A percentile compares a stretch with the other conserved stretches of the same genome.
Conservation (phyloP, 2,888 invertebrate species). For the Omphaloscelis lunosa region DNA sequence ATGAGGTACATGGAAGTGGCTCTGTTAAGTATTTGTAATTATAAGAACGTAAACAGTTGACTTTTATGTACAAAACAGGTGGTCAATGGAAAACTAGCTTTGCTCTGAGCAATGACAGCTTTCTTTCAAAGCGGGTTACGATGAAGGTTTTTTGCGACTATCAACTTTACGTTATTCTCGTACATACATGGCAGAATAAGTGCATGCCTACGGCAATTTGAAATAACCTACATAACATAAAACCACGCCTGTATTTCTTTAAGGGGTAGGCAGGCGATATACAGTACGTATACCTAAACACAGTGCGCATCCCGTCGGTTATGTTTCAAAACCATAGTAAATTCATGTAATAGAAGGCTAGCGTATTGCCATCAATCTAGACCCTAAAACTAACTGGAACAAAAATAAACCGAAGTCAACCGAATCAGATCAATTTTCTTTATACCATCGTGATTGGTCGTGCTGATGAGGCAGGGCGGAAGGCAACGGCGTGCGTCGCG, state of each 20-base stretch:
- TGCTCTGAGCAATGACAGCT: slow-evolving; percentile 4
- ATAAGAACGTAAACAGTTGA: slow-evolving; percentile 16
- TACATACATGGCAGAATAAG: background rate
- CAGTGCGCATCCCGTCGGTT: background rate
- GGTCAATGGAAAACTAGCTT: slow-evolving; percentile 6
- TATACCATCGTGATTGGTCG: background rate
- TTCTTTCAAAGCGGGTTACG: slow-evolving; percentile 11
- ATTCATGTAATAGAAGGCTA: background rate
- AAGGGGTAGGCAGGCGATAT: background rate
- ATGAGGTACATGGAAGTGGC: slow-evolving; percentile 10
- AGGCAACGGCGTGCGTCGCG: slow-evolving; percentile 33
- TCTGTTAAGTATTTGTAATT: slow-evolving; percentile 17
- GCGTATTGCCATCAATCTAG: background rate
- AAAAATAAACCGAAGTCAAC: background rate
- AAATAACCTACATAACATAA: background rate
- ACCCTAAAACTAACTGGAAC: background rate
- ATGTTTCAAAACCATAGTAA: background rate
- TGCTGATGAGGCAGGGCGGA: slow-evolving; percentile 21
- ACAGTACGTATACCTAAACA: background rate
- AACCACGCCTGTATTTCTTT: background rate
- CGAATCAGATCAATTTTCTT: background rate
- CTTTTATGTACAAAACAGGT: slow-evolving; percentile 24
- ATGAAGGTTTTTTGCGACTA: background rate
- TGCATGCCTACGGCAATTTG: background rate
- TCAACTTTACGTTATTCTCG: slow-evolving; percentile 9